phyloP scores from a whole-genome alignment of 1,140 invertebrate genomes.

The Pristionchus pacificus region DNA sequence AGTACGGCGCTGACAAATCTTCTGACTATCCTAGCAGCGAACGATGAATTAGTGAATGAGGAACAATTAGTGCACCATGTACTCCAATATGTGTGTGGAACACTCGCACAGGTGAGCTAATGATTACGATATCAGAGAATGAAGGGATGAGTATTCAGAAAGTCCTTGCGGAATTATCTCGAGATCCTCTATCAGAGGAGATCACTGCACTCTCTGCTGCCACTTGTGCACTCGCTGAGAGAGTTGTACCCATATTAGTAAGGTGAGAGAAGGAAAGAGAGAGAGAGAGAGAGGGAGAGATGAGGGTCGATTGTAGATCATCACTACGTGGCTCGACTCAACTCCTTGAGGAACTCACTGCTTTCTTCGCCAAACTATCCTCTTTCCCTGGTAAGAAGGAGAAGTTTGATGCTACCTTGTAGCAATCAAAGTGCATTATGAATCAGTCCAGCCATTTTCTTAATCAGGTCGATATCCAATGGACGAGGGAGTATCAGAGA shows the following conservation, averaged over 20 bases:
- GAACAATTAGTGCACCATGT: constrained; percentile 17
- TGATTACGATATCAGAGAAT: too few species aligned
- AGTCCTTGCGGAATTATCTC: not conserved
- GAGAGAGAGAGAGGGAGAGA: too few species aligned
- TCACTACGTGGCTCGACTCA: not conserved
- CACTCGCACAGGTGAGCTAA: constrained; percentile 5
- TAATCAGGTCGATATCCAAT: constrained; percentile 16
- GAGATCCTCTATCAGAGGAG: not conserved
- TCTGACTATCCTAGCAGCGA: constrained; percentile 10
- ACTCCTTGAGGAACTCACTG: not conserved
- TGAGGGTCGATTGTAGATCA: too few species aligned
- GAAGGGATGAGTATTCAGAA: too few species aligned
- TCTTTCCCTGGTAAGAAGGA: not conserved
- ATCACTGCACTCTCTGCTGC: not conserved
- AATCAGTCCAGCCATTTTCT: not conserved
- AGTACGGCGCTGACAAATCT: constrained; percentile 16
- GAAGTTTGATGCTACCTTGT: not conserved
- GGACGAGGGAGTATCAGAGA: constrained; percentile 17
- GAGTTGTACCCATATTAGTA: not conserved
- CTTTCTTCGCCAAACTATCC: not conserved
- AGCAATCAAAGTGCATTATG: not conserved
- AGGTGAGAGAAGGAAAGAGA: too few species aligned
- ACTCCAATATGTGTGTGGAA: constrained; percentile 6
- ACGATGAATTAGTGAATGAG: constrained; percentile 14
- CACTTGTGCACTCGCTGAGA: not conserved